Percentiles rank a stretch among this genome's conserved stretches.
phyloP scores from a whole-genome alignment of 2,113 vertebrate genomes.

The Clarias magur region DNA sequence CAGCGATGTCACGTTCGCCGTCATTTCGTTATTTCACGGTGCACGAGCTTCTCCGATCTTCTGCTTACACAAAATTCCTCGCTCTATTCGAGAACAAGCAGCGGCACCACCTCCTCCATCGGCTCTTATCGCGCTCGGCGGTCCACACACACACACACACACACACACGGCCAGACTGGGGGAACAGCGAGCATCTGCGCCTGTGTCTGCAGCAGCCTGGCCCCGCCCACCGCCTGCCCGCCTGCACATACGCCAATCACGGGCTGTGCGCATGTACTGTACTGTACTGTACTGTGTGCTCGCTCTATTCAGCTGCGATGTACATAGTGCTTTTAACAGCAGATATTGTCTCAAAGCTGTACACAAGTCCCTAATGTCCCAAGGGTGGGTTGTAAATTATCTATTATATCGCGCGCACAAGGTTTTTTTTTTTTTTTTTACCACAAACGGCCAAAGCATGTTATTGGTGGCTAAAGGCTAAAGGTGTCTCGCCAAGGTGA shows the following conservation, averaged over 20 bases:
- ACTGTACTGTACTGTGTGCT: too few species aligned
- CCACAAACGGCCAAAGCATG: too few species aligned
- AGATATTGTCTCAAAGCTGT: background rate
- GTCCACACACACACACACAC: background rate
- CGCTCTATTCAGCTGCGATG: background rate
- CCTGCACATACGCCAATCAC: background rate
- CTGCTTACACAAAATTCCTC: background rate
- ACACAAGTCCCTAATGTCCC: background rate
- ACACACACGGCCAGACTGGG: background rate
- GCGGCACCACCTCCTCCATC: slow-evolving; percentile 16
- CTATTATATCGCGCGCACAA: too few species aligned
- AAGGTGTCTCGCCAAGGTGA: too few species aligned
- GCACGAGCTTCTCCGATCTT: background rate
- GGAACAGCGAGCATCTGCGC: background rate
- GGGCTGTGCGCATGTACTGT: background rate
- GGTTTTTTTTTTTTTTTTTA: too few species aligned
- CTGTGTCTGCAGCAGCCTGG: background rate
- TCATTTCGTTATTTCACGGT: background rate
- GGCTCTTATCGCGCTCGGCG: slow-evolving; percentile 14
- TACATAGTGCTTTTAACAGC: too few species aligned
- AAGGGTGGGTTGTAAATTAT: too few species aligned
- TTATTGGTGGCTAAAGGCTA: too few species aligned
- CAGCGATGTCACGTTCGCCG: background rate
- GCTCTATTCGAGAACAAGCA: background rate
- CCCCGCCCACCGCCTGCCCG: slow-evolving; percentile 14